phyloP scores from a whole-genome alignment of 1,140 invertebrate genomes.

The Mactra quadrangularis region DNA sequence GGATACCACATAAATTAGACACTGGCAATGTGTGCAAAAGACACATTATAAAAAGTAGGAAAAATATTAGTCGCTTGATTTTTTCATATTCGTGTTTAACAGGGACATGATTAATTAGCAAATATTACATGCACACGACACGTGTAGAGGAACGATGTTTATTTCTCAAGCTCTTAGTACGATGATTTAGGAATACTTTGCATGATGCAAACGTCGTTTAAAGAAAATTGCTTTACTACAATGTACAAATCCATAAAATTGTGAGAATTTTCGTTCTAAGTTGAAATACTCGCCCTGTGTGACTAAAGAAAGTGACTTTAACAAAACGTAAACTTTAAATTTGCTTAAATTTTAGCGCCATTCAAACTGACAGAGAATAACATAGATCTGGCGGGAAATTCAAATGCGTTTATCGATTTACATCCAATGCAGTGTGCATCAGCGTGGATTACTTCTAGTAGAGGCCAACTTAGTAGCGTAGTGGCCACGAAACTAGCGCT shows the following conservation, averaged over 20 bases:
- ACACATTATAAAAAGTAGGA: slow-evolving; percentile 18
- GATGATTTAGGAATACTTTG: no score
- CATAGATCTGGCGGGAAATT: slow-evolving; percentile 31
- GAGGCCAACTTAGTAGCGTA: no score
- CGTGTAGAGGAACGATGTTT: slow-evolving; percentile 1
- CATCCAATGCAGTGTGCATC: slow-evolving; percentile 1
- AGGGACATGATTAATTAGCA: slow-evolving; percentile 13
- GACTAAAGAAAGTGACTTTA: no score
- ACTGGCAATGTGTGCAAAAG: slow-evolving; percentile 3
- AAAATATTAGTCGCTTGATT: slow-evolving; percentile 16
- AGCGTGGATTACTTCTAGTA: no score
- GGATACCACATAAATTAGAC: slow-evolving; percentile 15
- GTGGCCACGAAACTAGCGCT: no score
- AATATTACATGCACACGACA: slow-evolving; percentile 14
- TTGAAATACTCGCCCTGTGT: no score
- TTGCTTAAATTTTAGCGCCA: slow-evolving; percentile 30
- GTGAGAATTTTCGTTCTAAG: not conserved
- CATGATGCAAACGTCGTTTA: no score
- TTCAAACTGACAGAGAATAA: slow-evolving; percentile 23
- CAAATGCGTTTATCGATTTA: slow-evolving; percentile 36
- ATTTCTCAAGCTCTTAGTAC: no score
- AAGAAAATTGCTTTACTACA: no score
- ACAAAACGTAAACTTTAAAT: no score
- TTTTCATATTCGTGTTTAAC: slow-evolving; percentile 13
- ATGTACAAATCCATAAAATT: not conserved